Evolutionary conservation across 23 tunicate species (phyloP), one percentile per base, ranked within the genome.

Genomic region (Pegea sp.): DNA sequence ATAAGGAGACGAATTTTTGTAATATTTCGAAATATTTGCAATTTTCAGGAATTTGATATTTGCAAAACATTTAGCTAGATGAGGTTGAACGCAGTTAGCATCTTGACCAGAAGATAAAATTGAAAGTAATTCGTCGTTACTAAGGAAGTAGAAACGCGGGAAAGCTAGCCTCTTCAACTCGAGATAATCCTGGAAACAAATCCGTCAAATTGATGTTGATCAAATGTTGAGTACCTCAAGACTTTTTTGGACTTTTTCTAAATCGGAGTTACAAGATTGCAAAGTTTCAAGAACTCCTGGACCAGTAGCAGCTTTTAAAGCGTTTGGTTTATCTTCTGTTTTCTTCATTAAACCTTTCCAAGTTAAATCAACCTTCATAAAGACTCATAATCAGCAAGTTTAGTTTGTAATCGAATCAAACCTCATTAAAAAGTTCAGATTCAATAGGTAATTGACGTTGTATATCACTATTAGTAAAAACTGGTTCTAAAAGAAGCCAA

Each of bases 91-190:
- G 24, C 71, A 69, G 32, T 64, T 32, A 22, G 84, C 78, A 8
- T 72, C 79, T 44, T 69, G 53, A 11, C 95, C 76, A 16, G 11
- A 16, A 16, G 95, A 68, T 30, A 84, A 67, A 18, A 84, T 73
- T 16, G 72, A 61, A 1, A 84, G 84, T 1, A 84, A 42, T 44
- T 84, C 95, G 62, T 84, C 95, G 67, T 84, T 84, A 66, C 95
- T 84, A 59, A 84, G 95, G 61, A 84, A 84, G 84, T 84, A 84
- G 54, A 84, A 84, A 4, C 95, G 84, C 3, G 95, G 84, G 31
- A 84, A 84, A 4, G 95, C 73, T 32, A 74, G 76, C 42, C 95
- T 48, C 48, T 84, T 84, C 44, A 84, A 6, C 34, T 84, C 95
- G 26, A 84, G 60, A 62, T 84, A 84, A 52, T 84, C 95, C 95